Conservation (phyloP, 2,113 vertebrate genomes). For the Erythrolamprus reginae region DNA sequence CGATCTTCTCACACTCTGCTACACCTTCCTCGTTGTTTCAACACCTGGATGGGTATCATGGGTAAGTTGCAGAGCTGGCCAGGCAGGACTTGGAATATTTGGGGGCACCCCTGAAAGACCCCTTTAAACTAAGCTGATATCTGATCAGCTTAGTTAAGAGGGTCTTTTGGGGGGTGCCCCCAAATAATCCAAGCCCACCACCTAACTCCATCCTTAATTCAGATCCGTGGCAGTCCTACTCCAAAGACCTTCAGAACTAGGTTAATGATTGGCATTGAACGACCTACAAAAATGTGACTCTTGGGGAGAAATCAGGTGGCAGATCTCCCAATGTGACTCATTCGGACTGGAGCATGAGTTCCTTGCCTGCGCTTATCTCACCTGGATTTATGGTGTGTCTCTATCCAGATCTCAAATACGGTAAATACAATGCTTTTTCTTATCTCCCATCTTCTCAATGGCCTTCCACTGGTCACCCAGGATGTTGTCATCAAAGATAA, state of each 20-base stretch:
- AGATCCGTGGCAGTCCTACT: not conserved
- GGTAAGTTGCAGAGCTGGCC: no score
- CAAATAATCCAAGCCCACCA: not conserved
- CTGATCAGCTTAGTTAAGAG: not conserved
- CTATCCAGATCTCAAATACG: not conserved
- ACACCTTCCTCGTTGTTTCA: not conserved
- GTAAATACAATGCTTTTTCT: not conserved
- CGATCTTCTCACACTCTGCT: not conserved
- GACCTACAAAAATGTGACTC: not conserved
- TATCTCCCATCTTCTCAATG: not conserved
- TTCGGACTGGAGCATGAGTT: not conserved
- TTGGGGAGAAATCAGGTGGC: not conserved
- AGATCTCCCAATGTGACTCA: not conserved
- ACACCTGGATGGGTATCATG: no score
- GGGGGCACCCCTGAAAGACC: no score
- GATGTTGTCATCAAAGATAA: not conserved
- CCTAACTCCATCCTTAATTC: not conserved
- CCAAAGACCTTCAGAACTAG: not conserved
- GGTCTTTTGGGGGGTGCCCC: not conserved
- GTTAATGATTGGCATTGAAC: slow-evolving; percentile 5
- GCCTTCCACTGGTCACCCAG: not conserved
- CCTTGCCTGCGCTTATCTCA: not conserved
- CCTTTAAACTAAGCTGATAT: no score
- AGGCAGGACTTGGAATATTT: no score
- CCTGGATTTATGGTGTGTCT: not conserved